Conservation (phyloP, 1,140 invertebrate species). For the Cotesia typhae region DNA sequence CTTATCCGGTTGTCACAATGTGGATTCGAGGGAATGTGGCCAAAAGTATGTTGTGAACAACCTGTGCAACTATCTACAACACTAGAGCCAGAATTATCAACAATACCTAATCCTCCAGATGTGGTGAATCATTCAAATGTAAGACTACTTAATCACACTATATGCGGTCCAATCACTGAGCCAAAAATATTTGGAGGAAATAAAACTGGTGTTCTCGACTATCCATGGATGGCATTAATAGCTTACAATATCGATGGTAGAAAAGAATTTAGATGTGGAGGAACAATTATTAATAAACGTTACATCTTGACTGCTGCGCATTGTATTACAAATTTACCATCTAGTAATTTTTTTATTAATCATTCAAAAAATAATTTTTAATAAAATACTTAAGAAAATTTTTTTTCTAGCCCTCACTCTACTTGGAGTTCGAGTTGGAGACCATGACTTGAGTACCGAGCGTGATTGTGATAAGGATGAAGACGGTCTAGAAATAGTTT, state of each 20-base stretch:
- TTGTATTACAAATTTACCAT: slow-evolving; percentile 65
- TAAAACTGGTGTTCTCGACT: slow-evolving; percentile 68
- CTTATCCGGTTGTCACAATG: slow-evolving; percentile 63
- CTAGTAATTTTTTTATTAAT: slow-evolving; percentile 30
- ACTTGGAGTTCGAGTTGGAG: slow-evolving; percentile 69
- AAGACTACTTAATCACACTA: slow-evolving; percentile 56
- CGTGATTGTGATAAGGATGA: slow-evolving; percentile 69
- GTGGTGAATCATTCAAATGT: slow-evolving; percentile 68
- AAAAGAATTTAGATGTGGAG: slow-evolving; percentile 69
- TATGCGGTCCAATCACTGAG: slow-evolving; percentile 58
- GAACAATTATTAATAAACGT: slow-evolving; percentile 69
- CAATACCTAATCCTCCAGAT: slow-evolving; percentile 54
- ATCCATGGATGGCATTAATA: slow-evolving; percentile 75
- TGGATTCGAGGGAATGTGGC: slow-evolving; percentile 64
- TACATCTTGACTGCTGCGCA: slow-evolving; percentile 75
- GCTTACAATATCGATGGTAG: slow-evolving; percentile 65
- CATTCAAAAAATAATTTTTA: slow-evolving; percentile 10
- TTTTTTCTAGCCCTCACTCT: slow-evolving; percentile 52
- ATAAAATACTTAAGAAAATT: background rate
- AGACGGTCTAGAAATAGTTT: slow-evolving; percentile 57
- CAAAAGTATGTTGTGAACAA: slow-evolving; percentile 68
- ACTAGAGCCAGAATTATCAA: background rate
- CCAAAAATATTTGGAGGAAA: slow-evolving; percentile 69
- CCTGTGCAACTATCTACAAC: slow-evolving; percentile 35
- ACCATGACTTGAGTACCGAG: slow-evolving; percentile 68